Conservation (phyloP, 2,888 invertebrate species). For the Steinernema hermaphroditum region DNA sequence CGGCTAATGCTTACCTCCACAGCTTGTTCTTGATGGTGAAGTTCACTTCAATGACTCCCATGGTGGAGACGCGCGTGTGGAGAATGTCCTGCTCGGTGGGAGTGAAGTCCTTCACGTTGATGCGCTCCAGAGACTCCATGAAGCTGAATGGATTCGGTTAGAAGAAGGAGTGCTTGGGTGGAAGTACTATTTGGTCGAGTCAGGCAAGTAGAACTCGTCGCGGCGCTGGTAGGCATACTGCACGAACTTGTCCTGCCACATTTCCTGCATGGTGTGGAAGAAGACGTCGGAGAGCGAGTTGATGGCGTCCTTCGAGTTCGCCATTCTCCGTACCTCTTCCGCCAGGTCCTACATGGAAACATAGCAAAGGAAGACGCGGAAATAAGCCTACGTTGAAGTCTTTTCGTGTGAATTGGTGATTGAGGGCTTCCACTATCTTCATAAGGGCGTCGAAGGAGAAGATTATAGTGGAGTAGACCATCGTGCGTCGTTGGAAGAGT, state of each 20-base stretch:
- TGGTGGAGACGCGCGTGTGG: constrained; percentile 58
- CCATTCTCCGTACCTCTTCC: neutral
- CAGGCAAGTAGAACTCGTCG: constrained; percentile 99
- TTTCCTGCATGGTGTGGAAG: constrained; percentile 24
- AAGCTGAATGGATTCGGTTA: constrained; percentile 48
- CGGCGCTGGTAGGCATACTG: constrained; percentile 98
- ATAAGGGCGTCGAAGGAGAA: constrained; percentile 18
- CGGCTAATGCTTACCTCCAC: constrained; percentile 46
- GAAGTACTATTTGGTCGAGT: constrained; percentile 96
- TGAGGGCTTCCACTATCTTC: constrained; percentile 9
- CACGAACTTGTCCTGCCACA: constrained; percentile 90
- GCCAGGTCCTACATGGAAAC: neutral
- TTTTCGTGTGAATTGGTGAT: neutral
- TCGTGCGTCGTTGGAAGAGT: constrained; percentile 98
- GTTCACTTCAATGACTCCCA: constrained; percentile 64
- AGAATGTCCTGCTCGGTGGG: constrained; percentile 61
- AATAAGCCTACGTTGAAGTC: neutral
- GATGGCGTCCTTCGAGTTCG: constrained; percentile 14
- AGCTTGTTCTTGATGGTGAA: constrained; percentile 61
- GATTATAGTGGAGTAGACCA: constrained; percentile 99
- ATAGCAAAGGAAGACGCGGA: neutral
- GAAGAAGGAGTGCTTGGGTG: neutral
- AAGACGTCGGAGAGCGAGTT: constrained; percentile 25
- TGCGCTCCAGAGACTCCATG: constrained; percentile 56
- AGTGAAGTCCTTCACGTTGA: constrained; percentile 47